Percentiles rank a stretch among this genome's conserved stretches.
Evolutionary conservation across 92 coral and sea anemone species (phyloP).

Genomic region (Epizoanthus fatuus): DNA sequence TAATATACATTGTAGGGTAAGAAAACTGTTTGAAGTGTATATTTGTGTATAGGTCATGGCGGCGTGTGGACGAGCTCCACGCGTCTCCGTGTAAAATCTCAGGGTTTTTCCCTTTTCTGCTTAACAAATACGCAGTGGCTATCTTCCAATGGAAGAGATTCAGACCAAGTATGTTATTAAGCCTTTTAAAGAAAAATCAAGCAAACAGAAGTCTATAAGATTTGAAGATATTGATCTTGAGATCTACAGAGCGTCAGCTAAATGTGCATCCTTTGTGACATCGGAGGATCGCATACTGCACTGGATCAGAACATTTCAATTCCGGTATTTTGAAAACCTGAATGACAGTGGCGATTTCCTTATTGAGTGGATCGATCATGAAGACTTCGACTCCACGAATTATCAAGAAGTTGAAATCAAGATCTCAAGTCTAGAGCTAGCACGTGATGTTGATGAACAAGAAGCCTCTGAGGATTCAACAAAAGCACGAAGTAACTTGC

Average conservation of each 20-base stretch:
- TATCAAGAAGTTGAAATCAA: not conserved
- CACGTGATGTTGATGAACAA: too few species aligned
- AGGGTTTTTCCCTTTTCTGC: too few species aligned
- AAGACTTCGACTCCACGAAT: not conserved
- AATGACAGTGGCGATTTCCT: conserved; percentile 12
- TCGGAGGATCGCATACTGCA: conserved; percentile 23
- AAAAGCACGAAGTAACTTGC: too few species aligned
- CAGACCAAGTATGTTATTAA: conserved; percentile 15
- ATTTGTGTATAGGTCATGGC: too few species aligned
- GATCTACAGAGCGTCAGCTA: conserved; percentile 11
- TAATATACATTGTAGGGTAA: conserved; percentile 35
- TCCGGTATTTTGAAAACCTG: conserved; percentile 20
- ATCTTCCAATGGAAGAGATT: conserved; percentile 11
- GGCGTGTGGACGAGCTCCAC: too few species aligned
- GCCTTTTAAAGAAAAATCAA: not conserved
- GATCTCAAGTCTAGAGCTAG: too few species aligned
- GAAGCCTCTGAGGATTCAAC: too few species aligned
- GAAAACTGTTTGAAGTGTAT: conserved; percentile 48
- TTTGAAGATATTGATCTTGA: conserved; percentile 32
- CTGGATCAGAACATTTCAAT: conserved; percentile 31
- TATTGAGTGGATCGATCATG: conserved; percentile 28
- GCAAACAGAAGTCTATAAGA: conserved; percentile 20
- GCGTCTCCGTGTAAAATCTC: too few species aligned
- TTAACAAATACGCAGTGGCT: too few species aligned
- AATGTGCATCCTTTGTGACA: conserved; percentile 30